A percentile compares a stretch with the other conserved stretches of the same genome.
Conservation (phyloP, 2,888 invertebrate species). For the Anorthoa munda region DNA sequence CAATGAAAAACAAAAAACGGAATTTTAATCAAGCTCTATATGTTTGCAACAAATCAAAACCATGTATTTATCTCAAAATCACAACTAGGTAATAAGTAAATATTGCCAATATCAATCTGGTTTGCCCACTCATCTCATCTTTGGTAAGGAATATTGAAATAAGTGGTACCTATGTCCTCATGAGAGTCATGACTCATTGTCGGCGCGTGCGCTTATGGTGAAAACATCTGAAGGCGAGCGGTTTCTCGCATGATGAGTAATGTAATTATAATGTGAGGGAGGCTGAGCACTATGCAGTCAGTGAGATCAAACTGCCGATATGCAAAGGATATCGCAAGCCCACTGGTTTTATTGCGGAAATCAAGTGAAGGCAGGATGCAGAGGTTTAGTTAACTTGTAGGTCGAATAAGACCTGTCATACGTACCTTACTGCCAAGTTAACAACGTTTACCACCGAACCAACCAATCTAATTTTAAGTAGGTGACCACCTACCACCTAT, state of each 20-base stretch:
- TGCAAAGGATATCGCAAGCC: conserved; percentile 49
- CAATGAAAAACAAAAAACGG: background rate
- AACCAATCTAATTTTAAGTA: no score
- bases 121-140: conserved; percentile 49
- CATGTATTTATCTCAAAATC: background rate
- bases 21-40: background rate
- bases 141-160: conserved; percentile 67
- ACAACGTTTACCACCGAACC: no score
- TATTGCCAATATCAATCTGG: conserved; percentile 26
- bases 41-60: background rate
- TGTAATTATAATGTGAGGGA: conserved; percentile 66
- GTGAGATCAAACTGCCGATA: conserved; percentile 55
- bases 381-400: conserved; percentile 9
- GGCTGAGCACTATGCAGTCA: conserved; percentile 26
- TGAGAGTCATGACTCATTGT: conserved; percentile 75
- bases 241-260: conserved; percentile 70
- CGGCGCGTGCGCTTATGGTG: conserved; percentile 78
- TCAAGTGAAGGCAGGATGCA: background rate
- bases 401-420: background rate
- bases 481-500: no score
- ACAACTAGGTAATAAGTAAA: background rate
- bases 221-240: conserved; percentile 80
- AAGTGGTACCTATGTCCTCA: conserved; percentile 62
- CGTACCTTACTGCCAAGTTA: background rate
- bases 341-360: conserved; percentile 47